Conservation (phyloP, 2,888 invertebrate genomes). For the Baccha elongata region DNA sequence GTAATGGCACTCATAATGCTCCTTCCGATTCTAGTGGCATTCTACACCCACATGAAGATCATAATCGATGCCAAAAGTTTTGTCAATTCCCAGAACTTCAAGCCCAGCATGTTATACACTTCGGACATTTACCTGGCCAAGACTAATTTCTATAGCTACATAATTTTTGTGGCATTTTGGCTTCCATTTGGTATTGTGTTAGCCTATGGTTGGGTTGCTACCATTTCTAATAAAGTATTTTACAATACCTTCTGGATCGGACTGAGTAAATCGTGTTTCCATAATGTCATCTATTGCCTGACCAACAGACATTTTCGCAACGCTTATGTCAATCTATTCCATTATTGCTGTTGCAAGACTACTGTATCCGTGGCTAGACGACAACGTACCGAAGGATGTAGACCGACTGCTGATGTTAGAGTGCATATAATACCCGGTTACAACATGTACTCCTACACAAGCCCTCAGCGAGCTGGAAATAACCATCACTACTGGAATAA, state of each 20-base stretch:
- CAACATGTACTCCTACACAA: slow-evolving; percentile 86
- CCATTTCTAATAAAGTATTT: slow-evolving; percentile 83
- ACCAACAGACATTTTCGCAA: slow-evolving; percentile 87
- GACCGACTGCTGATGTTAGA: slow-evolving; percentile 85
- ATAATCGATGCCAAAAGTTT: slow-evolving; percentile 83
- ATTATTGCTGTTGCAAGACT: slow-evolving; percentile 92
- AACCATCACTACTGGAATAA: slow-evolving; percentile 77
- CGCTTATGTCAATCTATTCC: slow-evolving; percentile 89
- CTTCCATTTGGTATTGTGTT: slow-evolving; percentile 86
- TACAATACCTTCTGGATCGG: slow-evolving; percentile 89
- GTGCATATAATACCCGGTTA: slow-evolving; percentile 90
- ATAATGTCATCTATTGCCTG: slow-evolving; percentile 86
- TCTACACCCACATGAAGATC: slow-evolving; percentile 84
- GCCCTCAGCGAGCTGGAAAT: slow-evolving; percentile 83
- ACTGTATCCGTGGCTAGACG: slow-evolving; percentile 87
- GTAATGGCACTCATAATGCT: slow-evolving; percentile 85
- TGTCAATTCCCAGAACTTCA: slow-evolving; percentile 84
- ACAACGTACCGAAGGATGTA: slow-evolving; percentile 83
- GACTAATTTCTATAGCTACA: slow-evolving; percentile 86
- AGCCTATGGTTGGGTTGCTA: slow-evolving; percentile 83
- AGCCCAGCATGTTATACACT: slow-evolving; percentile 85
- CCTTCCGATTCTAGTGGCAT: slow-evolving; percentile 84
- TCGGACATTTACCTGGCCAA: slow-evolving; percentile 86
- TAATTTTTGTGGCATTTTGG: slow-evolving; percentile 87
- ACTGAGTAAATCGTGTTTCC: slow-evolving; percentile 87